phyloP scores from a whole-genome alignment of 2,888 invertebrate species.

The Lycia hirtaria region DNA sequence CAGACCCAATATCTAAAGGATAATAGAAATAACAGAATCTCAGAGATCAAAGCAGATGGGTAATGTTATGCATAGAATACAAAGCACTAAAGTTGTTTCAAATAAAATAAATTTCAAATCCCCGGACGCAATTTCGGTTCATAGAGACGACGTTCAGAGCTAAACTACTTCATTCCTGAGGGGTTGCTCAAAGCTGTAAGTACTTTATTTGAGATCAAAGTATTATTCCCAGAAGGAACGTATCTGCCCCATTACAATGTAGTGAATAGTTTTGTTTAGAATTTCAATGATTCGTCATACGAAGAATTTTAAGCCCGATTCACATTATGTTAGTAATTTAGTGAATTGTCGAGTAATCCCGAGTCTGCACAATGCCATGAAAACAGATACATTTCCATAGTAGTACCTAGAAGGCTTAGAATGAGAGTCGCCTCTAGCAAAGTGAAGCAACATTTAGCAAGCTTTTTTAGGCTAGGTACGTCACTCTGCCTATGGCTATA shows the following conservation, averaged over 20 bases:
- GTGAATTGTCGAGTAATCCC: too few relatives aligned
- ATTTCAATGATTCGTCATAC: not conserved
- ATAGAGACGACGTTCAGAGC: constrained; percentile 21
- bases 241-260: not conserved
- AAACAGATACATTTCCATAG: too few relatives aligned
- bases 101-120: constrained; percentile 30
- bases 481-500: too few relatives aligned
- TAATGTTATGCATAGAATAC: constrained; percentile 32
- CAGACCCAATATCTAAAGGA: not conserved
- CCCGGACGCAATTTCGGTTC: constrained; percentile 21
- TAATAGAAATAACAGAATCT: not conserved
- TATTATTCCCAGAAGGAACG: not conserved
- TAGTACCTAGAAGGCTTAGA: too few relatives aligned
- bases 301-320: too few relatives aligned
- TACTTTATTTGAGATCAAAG: constrained; percentile 16
- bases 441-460: too few relatives aligned
- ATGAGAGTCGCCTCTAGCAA: too few relatives aligned
- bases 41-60: constrained; percentile 6
- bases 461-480: too few relatives aligned
- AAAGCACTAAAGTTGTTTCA: constrained; percentile 20
- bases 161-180: constrained; percentile 21
- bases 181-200: constrained; percentile 12
- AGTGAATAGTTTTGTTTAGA: not conserved
- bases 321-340: too few relatives aligned
- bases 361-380: too few relatives aligned